phyloP scores from a whole-genome alignment of 1,140 invertebrate species.

The Leptestheria dahalacensis region DNA sequence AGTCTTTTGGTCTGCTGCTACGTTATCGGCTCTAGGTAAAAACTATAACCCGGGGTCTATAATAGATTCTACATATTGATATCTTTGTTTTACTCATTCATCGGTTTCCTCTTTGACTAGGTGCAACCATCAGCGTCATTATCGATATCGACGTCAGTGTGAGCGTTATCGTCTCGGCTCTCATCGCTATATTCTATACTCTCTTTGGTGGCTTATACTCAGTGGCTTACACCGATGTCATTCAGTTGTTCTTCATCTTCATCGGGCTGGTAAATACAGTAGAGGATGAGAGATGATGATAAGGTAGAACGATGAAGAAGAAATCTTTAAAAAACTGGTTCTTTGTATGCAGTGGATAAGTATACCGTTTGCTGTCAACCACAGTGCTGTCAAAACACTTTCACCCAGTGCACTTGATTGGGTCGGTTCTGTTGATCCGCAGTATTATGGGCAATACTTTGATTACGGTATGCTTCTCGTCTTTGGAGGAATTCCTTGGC shows the following conservation, averaged over 20 bases:
- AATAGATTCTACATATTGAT: too few species aligned
- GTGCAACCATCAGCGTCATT: constrained; percentile 88
- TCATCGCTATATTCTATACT: constrained; percentile 93
- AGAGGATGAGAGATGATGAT: background rate
- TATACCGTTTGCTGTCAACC: constrained; percentile 85
- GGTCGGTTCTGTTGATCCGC: constrained; percentile 61
- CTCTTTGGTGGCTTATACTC: constrained; percentile 94
- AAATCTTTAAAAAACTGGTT: background rate
- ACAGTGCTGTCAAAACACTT: constrained; percentile 60
- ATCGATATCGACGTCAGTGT: constrained; percentile 85
- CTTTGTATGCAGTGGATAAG: constrained; percentile 63
- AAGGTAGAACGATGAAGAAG: background rate
- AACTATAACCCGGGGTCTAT: background rate
- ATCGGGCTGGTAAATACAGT: constrained; percentile 68
- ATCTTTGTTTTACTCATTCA: too few species aligned
- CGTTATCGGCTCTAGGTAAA: constrained; percentile 77
- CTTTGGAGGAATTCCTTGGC: constrained; percentile 98
- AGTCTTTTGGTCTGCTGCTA: constrained; percentile 93
- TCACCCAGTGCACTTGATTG: constrained; percentile 69
- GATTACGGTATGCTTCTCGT: constrained; percentile 83
- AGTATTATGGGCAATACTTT: constrained; percentile 65
- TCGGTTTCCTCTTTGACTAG: too few species aligned
- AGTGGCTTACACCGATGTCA: constrained; percentile 96
- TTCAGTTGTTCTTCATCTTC: constrained; percentile 97
- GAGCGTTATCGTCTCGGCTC: constrained; percentile 86